Evolutionary conservation across 2,797 vertebrate genomes (phyloP).

Genomic region (Neomorphus geoffroyi): DNA sequence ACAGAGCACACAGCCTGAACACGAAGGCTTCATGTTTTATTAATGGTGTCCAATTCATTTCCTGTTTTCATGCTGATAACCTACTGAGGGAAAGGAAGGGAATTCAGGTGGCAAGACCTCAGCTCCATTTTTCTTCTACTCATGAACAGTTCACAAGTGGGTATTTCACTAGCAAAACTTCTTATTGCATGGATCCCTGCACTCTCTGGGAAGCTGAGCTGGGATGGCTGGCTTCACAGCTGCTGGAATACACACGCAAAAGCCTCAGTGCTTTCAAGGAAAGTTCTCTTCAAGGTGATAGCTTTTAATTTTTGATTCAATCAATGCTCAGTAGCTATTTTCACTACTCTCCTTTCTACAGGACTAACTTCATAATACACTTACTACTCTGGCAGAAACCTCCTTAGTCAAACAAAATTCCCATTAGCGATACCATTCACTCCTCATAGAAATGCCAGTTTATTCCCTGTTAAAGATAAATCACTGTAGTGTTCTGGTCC

Average conservation of each 20-base stretch:
- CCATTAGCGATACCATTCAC: neutral
- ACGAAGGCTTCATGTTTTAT: conserved; percentile 79
- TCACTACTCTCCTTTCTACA: neutral
- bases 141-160: conserved; percentile 53
- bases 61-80: conserved; percentile 84
- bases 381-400: neutral
- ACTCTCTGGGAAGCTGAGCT: neutral
- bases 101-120: conserved; percentile 76
- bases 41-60: conserved; percentile 76
- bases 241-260: neutral
- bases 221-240: neutral
- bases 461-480: neutral
- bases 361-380: neutral
- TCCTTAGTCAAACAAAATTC: neutral
- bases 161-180: conserved; percentile 33
- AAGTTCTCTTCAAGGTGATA: conserved; percentile 2
- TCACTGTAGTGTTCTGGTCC: neutral
- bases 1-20: conserved; percentile 61
- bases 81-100: conserved; percentile 70
- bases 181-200: neutral
- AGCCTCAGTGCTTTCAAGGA: neutral
- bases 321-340: neutral
- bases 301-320: neutral
- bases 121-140: conserved; percentile 50
- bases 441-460: neutral